Evolutionary conservation across 2,113 vertebrate species (phyloP), one percentile per base, ranked within the genome.

Genomic region (Zeus faber): DNA sequence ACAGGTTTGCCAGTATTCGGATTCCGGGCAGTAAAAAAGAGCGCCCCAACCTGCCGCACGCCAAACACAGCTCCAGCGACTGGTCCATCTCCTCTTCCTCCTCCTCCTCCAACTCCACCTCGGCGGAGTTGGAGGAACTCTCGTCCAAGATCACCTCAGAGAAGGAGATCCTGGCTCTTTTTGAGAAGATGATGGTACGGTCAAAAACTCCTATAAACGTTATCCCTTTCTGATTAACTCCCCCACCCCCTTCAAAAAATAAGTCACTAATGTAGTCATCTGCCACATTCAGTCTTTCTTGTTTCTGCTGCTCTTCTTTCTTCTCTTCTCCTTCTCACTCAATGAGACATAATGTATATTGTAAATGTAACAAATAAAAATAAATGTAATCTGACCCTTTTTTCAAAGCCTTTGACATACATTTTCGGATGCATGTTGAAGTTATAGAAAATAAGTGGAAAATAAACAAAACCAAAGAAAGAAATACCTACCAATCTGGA

Each of bases 131-230:
- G 56, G 87, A 87, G 43, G 89, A 92, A 33, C 84, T 89, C 17
- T 81, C 88, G 24, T 82, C 86, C 13, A 92, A 87, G 58, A 90
- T 88, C 60, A 88, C 92, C 11, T 88, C 93, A 0, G 93, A 95
- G 55, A 90, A 86, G 13, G 92, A 97, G 74, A 80, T 96, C 61
- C 76, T 95, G 68, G 86, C 85, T n/a, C 80, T 95, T 16, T 96
- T 97, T 80, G 94, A 96, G 81, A 95, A 95, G 81, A 97, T 97
- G 94, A 95, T 97, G 94, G 94, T 96, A 87, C 43, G 82, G 62
- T 59, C 1, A 44, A 1, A n/a, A 14, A n/a, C 33, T 14, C 13
- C 13, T 37, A 5, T 33, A 7, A n/a, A n/a, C n/a, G n/a, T n/a
- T n/a, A n/a, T 37, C 33, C n/a, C 33, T 35, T 11, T 33, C 31